Conservation (phyloP, 1,140 invertebrate genomes). For the Drosophila saltans region DNA sequence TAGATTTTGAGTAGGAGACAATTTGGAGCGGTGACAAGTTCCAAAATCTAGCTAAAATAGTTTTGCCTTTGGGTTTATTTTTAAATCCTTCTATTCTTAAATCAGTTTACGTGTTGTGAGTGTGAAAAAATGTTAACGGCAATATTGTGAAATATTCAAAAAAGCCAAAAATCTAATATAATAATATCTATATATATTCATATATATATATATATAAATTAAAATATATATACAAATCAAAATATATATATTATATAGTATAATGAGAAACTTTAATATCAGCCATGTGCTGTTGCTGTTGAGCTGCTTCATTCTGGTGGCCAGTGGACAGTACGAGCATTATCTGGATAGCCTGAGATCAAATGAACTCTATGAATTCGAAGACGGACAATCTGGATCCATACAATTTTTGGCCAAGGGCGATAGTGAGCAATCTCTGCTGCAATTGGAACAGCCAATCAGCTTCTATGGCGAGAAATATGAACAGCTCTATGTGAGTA, state of each 20-base stretch:
- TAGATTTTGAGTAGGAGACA: constrained; percentile 23
- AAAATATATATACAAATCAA: not conserved
- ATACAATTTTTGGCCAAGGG: constrained; percentile 75
- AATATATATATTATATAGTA: constrained; percentile 29
- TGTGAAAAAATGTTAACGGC: constrained; percentile 62
- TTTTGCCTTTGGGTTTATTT: constrained; percentile 48
- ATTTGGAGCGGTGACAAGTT: constrained; percentile 65
- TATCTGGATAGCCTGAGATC: constrained; percentile 65
- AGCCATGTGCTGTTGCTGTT: constrained; percentile 50
- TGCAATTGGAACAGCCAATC: constrained; percentile 86
- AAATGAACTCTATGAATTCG: constrained; percentile 70
- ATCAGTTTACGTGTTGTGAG: constrained; percentile 31
- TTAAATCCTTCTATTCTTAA: constrained; percentile 53
- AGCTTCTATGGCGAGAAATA: constrained; percentile 89
- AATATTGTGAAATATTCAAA: constrained; percentile 60
- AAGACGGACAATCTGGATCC: constrained; percentile 40
- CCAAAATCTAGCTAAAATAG: constrained; percentile 61
- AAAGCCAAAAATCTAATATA: constrained; percentile 28
- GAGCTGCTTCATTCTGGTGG: constrained; percentile 28
- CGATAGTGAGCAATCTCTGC: constrained; percentile 79
- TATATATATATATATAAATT: constrained; percentile 7
- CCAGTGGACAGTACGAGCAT: constrained; percentile 61
- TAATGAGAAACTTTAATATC: constrained; percentile 54
- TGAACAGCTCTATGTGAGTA: constrained; percentile 90
- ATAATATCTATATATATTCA: constrained; percentile 9